Base-by-base conservation (phyloP, 2,888 invertebrate species). In the Helicoverpa assulta region DNA sequence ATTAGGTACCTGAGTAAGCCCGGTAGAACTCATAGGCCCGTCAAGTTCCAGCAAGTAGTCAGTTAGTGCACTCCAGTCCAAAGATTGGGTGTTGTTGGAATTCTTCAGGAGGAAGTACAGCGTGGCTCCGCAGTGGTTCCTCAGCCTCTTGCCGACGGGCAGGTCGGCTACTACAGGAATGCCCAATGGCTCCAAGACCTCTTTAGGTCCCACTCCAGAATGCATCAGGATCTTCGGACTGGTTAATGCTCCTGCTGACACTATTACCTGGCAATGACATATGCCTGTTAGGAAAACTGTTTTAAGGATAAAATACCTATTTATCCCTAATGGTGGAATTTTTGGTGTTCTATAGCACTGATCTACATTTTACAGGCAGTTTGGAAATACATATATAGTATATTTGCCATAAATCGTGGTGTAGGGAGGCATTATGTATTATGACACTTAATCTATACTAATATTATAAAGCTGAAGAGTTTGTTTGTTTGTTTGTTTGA, bases 191-290 rank as follows among this genome's bases (percentile, higher is more conserved):
- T 93, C 85, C 1, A 97, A 86, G 51, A 96, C 96, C 0, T 94
- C 90, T 74, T 91, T 93, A 0, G 97, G 97, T 1, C 97, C 97
- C 16, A 97, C 94, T 40, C 97, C 97, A 0, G 97, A 97, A 12
- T 96, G 91, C 54, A 97, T 85, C 0, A 97, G 92, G 12, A 97
- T 89, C 75, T 97, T 97, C 0, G 97, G 97, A 0, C 96, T 96
- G 87, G 88, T 97, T 97, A 5, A 97, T 91, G 97, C 95, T 16
- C 97, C 97, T 37, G 96, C 97, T 58, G 96, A 96, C 21, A 97
- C 87, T 70, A 97, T 94, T 2, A 96, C 93, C 93, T 96, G 91
- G 12, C 65, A 65, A 61, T 47, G 5, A 59, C 18, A 33, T 3
- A 14, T 21, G 5, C 12, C 29, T 29, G 26, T 26, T 33, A 10